Base-by-base conservation (phyloP, 2,797 vertebrate genomes). In the Aplochiton taeniatus region DNA sequence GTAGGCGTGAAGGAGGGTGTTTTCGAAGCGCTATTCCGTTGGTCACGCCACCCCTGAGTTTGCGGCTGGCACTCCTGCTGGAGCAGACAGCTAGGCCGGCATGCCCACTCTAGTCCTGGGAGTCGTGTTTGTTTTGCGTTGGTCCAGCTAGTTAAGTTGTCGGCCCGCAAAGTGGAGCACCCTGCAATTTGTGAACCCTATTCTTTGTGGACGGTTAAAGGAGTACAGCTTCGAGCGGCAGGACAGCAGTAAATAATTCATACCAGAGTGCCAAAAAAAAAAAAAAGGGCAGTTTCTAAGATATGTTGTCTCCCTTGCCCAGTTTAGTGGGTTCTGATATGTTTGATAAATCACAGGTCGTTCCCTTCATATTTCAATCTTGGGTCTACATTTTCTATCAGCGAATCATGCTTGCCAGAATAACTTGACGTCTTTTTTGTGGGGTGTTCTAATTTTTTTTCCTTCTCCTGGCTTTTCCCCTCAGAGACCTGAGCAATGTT, bases 401-500 rank as follows among this genome's bases (percentile, higher is more conserved):
- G n/a, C n/a, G n/a, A n/a, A n/a, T n/a, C n/a, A n/a, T n/a, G n/a
- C n/a, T n/a, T n/a, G n/a, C n/a, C n/a, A n/a, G n/a, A n/a, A n/a
- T n/a, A 12, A 9, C 49, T 4, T 1, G 72, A 46, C 65, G 73
- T 13, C 63, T 58, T 66, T 0, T 9, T 0, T 49, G 70, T 43
- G 46, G n/a, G 63, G 8, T 67, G 9, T 20, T n/a, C n/a, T n/a
- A n/a, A n/a, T 31, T 54, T 46, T 63, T 47, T 54, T 18, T 14
- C 13, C 17, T 5, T 31, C 63, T 56, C 11, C 74, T 79, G 89
- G 73, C 90, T 89, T 85, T 82, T 77, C 89, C 85, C 89, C 79
- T 56, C 90, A 98, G 97, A 92, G 97, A 99, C 92, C 95, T 98
- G 86, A 97, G 96, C 91, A 98, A 99, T 89, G 95, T 99, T 84